Evolutionary conservation across 2,113 vertebrate species (phyloP).

Genomic region (Speoplatyrhinus poulsoni): DNA sequence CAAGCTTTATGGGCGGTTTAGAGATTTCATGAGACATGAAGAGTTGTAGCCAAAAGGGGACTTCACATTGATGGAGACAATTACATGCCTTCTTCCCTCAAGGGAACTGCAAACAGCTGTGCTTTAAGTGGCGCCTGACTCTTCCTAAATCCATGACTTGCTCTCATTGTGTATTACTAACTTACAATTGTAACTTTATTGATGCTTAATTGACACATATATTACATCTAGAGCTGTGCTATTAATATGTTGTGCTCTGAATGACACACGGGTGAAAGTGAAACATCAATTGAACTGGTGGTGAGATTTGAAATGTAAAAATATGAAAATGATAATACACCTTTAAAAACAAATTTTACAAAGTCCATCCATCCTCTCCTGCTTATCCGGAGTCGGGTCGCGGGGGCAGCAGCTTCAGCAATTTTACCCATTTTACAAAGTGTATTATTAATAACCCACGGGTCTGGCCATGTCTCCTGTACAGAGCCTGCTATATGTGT

Average conservation of each 20-base stretch:
- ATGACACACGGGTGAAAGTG: too few relatives aligned
- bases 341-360: too few relatives aligned
- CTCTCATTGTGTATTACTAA: not conserved
- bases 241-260: too few relatives aligned
- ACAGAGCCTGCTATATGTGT: conserved; percentile 86
- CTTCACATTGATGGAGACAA: conserved; percentile 49
- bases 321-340: conserved; percentile 29
- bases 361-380: too few relatives aligned
- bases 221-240: too few relatives aligned
- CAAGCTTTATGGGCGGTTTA: conserved; percentile 45
- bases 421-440: too few relatives aligned
- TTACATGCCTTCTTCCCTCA: conserved; percentile 50
- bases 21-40: conserved; percentile 39
- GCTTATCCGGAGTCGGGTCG: too few relatives aligned
- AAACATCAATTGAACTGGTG: too few relatives aligned
- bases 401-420: too few relatives aligned
- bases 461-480: conserved; percentile 14
- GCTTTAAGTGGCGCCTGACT: conserved; percentile 49
- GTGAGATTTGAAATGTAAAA: too few relatives aligned
- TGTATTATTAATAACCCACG: not conserved
- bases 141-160: conserved; percentile 19
- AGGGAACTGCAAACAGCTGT: conserved; percentile 55
- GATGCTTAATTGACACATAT: too few relatives aligned
- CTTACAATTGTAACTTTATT: too few relatives aligned
- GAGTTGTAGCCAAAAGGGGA: conserved; percentile 27